phyloP scores from a whole-genome alignment of 2,113 vertebrate genomes.

The Solenodon paradoxus region DNA sequence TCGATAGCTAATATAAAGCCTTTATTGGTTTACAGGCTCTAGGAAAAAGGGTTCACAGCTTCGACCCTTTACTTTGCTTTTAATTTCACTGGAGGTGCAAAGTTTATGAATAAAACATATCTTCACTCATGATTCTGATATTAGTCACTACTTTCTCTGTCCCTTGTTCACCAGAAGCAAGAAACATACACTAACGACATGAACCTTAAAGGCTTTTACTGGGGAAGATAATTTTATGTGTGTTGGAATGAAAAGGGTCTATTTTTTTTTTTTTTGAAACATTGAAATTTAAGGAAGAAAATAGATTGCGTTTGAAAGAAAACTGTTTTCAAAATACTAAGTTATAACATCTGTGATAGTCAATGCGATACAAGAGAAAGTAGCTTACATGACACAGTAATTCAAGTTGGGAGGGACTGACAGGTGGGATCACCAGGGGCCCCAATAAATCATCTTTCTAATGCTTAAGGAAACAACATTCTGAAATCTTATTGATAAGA shows the following conservation, averaged over 20 bases:
- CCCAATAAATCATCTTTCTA: neutral
- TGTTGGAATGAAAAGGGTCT: neutral
- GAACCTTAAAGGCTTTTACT: constrained; percentile 68
- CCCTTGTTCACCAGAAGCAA: constrained; percentile 76
- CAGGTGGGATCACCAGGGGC: neutral
- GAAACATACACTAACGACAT: constrained; percentile 65
- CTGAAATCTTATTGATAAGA: constrained; percentile 12
- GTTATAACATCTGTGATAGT: neutral
- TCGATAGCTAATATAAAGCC: constrained; percentile 91
- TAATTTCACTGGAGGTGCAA: constrained; percentile 88
- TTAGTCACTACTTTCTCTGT: constrained; percentile 83
- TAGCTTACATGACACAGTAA: neutral
- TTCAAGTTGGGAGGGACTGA: neutral
- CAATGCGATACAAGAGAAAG: neutral
- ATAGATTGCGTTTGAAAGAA: constrained; percentile 16
- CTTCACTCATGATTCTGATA: constrained; percentile 84
- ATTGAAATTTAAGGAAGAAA: neutral
- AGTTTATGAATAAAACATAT: constrained; percentile 90
- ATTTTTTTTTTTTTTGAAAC: constrained; percentile 51
- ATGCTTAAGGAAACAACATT: neutral
- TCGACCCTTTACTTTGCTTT: constrained; percentile 90
- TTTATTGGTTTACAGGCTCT: constrained; percentile 90
- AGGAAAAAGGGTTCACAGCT: constrained; percentile 87
- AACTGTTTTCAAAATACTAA: neutral
- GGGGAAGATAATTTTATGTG: constrained; percentile 27